A percentile compares a stretch with the other conserved stretches of the same genome.
Conservation (phyloP, 2,797 vertebrate genomes). For the Rhinatrema bivittatum region DNA sequence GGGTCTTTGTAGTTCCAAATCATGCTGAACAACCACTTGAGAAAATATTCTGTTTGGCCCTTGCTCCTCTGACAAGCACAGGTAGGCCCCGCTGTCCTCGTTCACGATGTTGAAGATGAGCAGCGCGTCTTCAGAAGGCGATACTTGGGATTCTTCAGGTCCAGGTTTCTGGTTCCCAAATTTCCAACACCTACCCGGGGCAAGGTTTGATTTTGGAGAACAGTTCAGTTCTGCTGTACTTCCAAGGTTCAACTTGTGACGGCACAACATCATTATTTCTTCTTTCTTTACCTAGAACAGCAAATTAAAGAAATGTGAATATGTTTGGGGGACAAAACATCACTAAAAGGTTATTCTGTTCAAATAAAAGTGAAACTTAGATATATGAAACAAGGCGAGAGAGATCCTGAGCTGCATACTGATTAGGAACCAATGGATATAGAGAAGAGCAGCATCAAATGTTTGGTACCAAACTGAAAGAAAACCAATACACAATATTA, state of each 20-base stretch:
- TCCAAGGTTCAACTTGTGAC: conserved; percentile 73
- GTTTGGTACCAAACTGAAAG: too few species aligned
- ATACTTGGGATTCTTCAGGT: conserved; percentile 75
- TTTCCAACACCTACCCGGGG: conserved; percentile 81
- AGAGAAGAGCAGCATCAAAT: too few species aligned
- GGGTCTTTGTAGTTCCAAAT: conserved; percentile 62
- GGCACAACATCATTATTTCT: conserved; percentile 51
- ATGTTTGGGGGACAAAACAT: too few species aligned
- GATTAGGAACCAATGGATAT: too few species aligned
- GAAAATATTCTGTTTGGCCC: conserved; percentile 72
- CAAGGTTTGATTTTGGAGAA: conserved; percentile 77
- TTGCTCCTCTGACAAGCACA: conserved; percentile 81
- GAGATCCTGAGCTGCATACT: too few species aligned
- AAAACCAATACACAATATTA: too few species aligned
- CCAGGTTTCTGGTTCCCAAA: conserved; percentile 63
- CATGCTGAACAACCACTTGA: conserved; percentile 69
- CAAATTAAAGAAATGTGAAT: conserved; percentile 67
- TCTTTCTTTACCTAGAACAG: conserved; percentile 65
- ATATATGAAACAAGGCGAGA: too few species aligned
- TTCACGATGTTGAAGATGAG: conserved; percentile 84
- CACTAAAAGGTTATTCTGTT: too few species aligned
- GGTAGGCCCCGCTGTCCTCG: conserved; percentile 79
- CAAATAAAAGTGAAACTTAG: too few species aligned
- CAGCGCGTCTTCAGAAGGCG: conserved; percentile 69
- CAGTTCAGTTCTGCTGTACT: conserved; percentile 84